Evolutionary conservation across 2,113 vertebrate genomes (phyloP).

Genomic region (Caranx ignobilis): DNA sequence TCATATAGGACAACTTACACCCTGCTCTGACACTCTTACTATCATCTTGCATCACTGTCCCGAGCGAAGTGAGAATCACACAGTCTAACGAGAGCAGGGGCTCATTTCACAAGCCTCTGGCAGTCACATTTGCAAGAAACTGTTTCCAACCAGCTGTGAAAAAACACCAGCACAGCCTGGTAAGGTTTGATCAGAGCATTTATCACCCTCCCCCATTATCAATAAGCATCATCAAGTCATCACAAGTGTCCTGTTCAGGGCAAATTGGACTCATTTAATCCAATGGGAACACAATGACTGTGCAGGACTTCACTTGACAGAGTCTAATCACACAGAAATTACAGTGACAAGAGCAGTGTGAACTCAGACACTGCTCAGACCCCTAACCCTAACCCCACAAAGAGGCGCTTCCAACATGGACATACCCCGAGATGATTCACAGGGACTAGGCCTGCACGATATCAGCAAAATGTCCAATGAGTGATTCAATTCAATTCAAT

Average conservation of each 20-base stretch:
- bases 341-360: neutral
- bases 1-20: conserved; percentile 19
- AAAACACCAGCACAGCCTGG: neutral
- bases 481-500: too few relatives aligned
- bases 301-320: neutral
- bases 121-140: neutral
- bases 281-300: neutral
- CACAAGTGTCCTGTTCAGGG: neutral
- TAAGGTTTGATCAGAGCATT: conserved; percentile 8
- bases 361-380: too few relatives aligned
- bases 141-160: neutral
- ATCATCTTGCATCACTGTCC: conserved; percentile 56
- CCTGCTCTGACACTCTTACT: conserved; percentile 28
- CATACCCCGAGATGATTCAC: too few relatives aligned
- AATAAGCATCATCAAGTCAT: neutral
- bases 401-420: neutral
- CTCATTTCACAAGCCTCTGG: conserved; percentile 15
- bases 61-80: conserved; percentile 29
- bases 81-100: neutral
- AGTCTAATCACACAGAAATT: neutral
- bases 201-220: neutral
- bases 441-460: too few relatives aligned
- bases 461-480: too few relatives aligned
- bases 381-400: neutral
- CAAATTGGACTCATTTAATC: neutral